A percentile compares a stretch with the other conserved stretches of the same genome.
Conservation (phyloP, 30 jellyfish, hydroid and myxozoan genomes). For the Pseudorhiza aurosa region DNA sequence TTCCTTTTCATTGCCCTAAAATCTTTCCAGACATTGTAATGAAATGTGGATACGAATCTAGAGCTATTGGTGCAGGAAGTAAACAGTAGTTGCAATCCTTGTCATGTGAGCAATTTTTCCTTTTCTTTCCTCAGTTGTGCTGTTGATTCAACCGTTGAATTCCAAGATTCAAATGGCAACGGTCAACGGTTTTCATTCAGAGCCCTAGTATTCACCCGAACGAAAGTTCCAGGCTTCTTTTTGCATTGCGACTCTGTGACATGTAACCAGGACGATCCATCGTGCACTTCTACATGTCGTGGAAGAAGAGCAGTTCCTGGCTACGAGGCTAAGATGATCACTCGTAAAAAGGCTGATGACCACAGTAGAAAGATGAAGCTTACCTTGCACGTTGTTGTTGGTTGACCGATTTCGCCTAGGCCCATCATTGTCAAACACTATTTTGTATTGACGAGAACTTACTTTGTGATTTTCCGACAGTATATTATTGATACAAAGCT, state of each 20-base stretch:
- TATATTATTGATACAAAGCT: not conserved
- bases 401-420: not conserved
- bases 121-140: slow-evolving; percentile 76
- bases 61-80: no score
- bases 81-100: no score
- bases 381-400: slow-evolving; percentile 15
- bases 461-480: not conserved
- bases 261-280: slow-evolving; percentile 22
- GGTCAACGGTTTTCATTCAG: slow-evolving; percentile 72
- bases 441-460: not conserved
- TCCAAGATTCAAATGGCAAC: slow-evolving; percentile 10
- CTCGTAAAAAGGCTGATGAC: slow-evolving; percentile 16
- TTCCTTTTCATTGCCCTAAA: no score
- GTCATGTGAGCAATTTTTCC: no score
- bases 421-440: not conserved
- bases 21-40: no score
- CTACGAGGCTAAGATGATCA: slow-evolving; percentile 2
- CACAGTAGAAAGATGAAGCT: slow-evolving; percentile 24
- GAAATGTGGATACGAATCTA: no score
- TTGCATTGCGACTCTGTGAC: slow-evolving; percentile 56
- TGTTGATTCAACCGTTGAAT: slow-evolving; percentile 60
- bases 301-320: slow-evolving; percentile 10
- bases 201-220: slow-evolving; percentile 35
- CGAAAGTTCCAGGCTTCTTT: slow-evolving; percentile 33
- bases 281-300: slow-evolving; percentile 10